Percentiles rank a stretch among this genome's conserved stretches.
Conservation (phyloP, 2,113 vertebrate species). For the Electrona antarctica region DNA sequence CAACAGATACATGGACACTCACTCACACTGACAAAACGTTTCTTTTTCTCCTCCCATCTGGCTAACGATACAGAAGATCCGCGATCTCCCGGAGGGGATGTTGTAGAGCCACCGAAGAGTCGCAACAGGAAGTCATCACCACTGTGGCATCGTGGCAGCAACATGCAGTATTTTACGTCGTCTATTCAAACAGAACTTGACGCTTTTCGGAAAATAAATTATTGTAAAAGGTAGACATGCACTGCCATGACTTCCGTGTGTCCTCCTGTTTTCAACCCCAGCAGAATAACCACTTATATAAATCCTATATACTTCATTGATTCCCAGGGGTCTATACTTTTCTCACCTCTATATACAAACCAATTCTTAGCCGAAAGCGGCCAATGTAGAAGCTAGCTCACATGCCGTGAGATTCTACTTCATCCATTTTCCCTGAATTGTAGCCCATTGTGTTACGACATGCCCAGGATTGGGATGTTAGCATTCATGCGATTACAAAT, state of each 20-base stretch:
- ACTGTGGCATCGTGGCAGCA: not conserved
- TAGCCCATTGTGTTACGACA: too few species aligned
- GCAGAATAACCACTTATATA: not conserved
- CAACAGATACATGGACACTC: not conserved
- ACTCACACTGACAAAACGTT: not conserved
- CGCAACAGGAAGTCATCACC: conserved; percentile 20
- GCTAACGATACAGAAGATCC: conserved; percentile 62
- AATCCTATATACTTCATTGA: too few species aligned
- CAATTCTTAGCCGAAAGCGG: too few species aligned
- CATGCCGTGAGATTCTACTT: too few species aligned
- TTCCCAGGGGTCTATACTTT: too few species aligned
- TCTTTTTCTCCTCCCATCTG: conserved; percentile 28
- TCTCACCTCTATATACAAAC: too few species aligned
- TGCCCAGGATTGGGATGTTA: too few species aligned
- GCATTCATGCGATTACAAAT: too few species aligned
- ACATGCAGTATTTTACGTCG: conserved; percentile 1
- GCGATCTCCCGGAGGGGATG: conserved; percentile 55
- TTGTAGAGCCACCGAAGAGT: conserved; percentile 29
- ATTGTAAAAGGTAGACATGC: conserved; percentile 23
- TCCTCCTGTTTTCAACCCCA: conserved; percentile 46
- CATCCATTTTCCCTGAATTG: too few species aligned
- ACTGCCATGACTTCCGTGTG: conserved; percentile 25
- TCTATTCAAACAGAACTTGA: not conserved
- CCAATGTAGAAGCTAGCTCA: too few species aligned
- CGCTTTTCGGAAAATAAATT: conserved; percentile 48